Evolutionary conservation across 2,888 invertebrate genomes (phyloP).

Genomic region (Tipula helvola): DNA sequence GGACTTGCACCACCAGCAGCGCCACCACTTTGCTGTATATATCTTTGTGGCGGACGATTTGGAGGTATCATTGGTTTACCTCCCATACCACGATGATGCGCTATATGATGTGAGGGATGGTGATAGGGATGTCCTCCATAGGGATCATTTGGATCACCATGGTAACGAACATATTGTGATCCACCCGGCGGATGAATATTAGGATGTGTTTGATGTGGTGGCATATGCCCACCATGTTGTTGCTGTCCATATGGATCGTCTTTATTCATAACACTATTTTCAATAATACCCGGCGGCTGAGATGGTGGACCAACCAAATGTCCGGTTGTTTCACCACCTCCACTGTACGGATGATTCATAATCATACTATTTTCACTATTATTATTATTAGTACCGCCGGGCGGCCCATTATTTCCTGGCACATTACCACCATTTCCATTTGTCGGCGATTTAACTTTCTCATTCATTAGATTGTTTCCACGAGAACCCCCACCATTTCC

Average conservation of each 20-base stretch:
- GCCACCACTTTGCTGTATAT: conserved; percentile 28
- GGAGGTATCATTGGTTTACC: conserved; percentile 26
- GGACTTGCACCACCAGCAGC: background rate
- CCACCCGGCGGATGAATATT: conserved; percentile 8
- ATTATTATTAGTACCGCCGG: background rate
- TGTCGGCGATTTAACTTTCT: conserved; percentile 16
- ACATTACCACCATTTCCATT: conserved; percentile 9
- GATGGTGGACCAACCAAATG: conserved; percentile 13
- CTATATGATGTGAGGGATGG: conserved; percentile 21
- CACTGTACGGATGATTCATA: conserved; percentile 14
- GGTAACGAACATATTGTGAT: conserved; percentile 12
- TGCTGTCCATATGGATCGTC: conserved; percentile 26
- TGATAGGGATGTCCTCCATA: conserved; percentile 29
- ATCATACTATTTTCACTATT: conserved; percentile 11
- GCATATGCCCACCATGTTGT: conserved; percentile 19
- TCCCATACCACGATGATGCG: conserved; percentile 21
- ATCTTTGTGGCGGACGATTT: conserved; percentile 31
- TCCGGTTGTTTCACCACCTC: conserved; percentile 17
- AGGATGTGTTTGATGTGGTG: conserved; percentile 18
- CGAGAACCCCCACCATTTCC: background rate
- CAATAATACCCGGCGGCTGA: conserved; percentile 23
- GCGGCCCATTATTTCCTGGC: conserved; percentile 8
- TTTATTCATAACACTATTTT: conserved; percentile 28
- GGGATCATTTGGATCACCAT: conserved; percentile 29
- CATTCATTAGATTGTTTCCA: conserved; percentile 8